Evolutionary conservation across 2,888 invertebrate species (phyloP), one percentile per base, ranked within the genome.

Genomic region (Drosophila diplacantha): DNA sequence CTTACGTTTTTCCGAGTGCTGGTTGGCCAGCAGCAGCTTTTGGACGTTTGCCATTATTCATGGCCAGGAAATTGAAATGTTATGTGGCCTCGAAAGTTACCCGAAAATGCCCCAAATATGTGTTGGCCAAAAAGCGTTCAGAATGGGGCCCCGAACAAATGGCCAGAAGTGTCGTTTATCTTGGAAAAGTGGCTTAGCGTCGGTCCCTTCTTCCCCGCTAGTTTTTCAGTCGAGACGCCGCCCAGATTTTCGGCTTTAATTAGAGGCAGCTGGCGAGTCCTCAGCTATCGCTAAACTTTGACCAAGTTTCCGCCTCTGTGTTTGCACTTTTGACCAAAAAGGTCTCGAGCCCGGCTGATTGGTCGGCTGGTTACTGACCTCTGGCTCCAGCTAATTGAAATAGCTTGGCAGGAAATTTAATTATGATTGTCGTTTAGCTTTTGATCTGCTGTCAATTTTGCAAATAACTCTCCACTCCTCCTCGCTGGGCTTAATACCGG

Each of bases 101-200:
- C 41, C 51, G 7, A 55, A 55, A 35, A 50, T 59, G 37, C 20
- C 51, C 52, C 24, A 16, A 52, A 49, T 54, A 53, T 46, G 62
- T 50, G 34, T 34, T 41, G 60, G 52, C 41, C 44, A 56, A 41
- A 39, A 34, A 34, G 39, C 14, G 34, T 32, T 50, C 38, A 26
- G 31, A 32, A 14, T 39, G 53, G 41, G 64, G 29, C 14, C 67
- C 72, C 69, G 74, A 73, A 72, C 69, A 74, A 76, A 74, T 79
- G 71, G 70, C 50, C 69, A 74, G 77, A 81, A 82, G 70, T 82
- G 78, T 75, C 81, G 71, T 75, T 76, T 69, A 72, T 74, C 63
- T 74, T 52, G 63, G 44, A 41, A 51, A 39, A 66, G 56, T 59
- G 60, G 58, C 37, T 58, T 31, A 58, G 35, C 29, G 35, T 20